phyloP scores from a whole-genome alignment of 2,113 vertebrate genomes.

The Oreotrochilus melanogaster region DNA sequence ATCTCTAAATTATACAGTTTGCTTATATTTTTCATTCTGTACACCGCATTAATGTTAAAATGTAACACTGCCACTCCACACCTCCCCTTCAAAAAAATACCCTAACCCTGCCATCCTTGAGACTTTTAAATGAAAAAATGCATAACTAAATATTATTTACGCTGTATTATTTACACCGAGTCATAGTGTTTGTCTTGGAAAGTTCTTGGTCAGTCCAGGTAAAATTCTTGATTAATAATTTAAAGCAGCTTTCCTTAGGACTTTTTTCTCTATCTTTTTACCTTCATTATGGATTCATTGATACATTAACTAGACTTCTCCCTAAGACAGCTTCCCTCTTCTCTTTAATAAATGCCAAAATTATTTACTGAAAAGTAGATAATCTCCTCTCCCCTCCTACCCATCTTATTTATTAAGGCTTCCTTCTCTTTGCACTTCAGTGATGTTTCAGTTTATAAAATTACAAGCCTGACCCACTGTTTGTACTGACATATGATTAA shows the following conservation, averaged over 20 bases:
- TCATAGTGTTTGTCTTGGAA: not conserved
- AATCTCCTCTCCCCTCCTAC: not conserved
- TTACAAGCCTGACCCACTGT: not conserved
- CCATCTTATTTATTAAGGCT: not conserved
- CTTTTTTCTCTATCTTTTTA: not conserved
- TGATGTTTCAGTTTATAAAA: not conserved
- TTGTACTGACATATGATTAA: not conserved
- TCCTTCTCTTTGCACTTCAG: not conserved
- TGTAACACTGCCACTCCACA: not conserved
- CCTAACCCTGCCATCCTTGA: not conserved
- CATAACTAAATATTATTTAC: not conserved
- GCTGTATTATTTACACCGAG: not conserved
- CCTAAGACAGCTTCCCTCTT: not conserved
- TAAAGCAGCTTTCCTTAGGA: not conserved
- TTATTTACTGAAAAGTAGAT: not conserved
- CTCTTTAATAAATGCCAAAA: not conserved
- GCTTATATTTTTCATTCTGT: not conserved
- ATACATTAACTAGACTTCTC: not conserved
- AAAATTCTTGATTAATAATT: not conserved
- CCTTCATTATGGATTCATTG: not conserved
- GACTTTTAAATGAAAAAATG: not conserved
- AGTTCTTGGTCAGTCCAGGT: not conserved
- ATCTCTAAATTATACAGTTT: not conserved
- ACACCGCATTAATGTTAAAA: not conserved
- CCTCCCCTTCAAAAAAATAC: rapidly evolving